Conservation (phyloP, 2,797 vertebrate species). For the Zenarchopterus dispar region DNA sequence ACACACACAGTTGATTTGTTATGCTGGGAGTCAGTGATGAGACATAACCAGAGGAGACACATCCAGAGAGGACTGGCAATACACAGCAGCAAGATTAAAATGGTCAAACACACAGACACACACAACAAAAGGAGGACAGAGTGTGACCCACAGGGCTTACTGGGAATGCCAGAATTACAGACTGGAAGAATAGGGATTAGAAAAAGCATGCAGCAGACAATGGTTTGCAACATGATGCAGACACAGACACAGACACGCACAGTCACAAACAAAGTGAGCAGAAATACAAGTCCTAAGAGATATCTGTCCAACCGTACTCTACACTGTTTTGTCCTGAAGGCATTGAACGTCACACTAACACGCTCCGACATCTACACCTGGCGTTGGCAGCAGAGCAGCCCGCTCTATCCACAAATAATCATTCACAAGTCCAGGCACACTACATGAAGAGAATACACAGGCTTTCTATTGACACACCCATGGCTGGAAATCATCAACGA, state of each 20-base stretch:
- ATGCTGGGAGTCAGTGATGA: slow-evolving; percentile 45
- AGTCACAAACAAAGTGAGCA: slow-evolving; percentile 21
- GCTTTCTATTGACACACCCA: slow-evolving; percentile 9
- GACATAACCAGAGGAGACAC: slow-evolving; percentile 63
- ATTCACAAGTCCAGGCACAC: slow-evolving; percentile 14
- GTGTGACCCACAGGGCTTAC: slow-evolving; percentile 50
- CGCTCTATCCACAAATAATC: slow-evolving; percentile 21
- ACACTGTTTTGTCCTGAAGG: not conserved
- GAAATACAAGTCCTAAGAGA: slow-evolving; percentile 27
- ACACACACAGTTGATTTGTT: slow-evolving; percentile 18
- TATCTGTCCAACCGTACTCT: slow-evolving; percentile 3
- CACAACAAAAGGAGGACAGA: slow-evolving; percentile 27
- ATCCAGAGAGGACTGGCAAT: slow-evolving; percentile 42
- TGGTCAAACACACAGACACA: slow-evolving; percentile 24
- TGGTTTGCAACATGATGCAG: slow-evolving; percentile 23
- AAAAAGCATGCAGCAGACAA: slow-evolving; percentile 54
- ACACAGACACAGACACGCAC: slow-evolving; percentile 10
- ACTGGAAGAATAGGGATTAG: slow-evolving; percentile 74
- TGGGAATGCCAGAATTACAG: slow-evolving; percentile 62
- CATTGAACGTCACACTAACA: slow-evolving; percentile 6
- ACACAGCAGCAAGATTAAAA: slow-evolving; percentile 41
- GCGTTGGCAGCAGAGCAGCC: slow-evolving; percentile 14
- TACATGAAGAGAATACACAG: slow-evolving; percentile 8
- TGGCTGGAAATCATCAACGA: not conserved
- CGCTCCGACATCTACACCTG: slow-evolving; percentile 15